phyloP scores from a whole-genome alignment of 2,888 invertebrate species.

The Sicus ferrugineus region DNA sequence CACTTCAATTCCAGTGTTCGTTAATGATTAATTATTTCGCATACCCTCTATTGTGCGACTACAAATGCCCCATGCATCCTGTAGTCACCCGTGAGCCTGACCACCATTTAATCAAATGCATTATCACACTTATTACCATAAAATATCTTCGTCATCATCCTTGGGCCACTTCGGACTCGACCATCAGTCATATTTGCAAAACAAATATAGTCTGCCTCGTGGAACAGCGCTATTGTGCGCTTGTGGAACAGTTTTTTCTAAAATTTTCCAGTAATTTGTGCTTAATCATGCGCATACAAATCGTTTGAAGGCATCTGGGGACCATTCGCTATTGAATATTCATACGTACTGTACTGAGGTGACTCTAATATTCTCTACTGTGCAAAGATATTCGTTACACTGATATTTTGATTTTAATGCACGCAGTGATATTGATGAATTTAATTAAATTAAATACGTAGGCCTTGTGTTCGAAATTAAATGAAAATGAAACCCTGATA shows the following conservation, averaged over 20 bases:
- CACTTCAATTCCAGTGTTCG: neutral
- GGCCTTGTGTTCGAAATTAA: neutral
- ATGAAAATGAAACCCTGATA: neutral
- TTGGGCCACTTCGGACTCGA: slow-evolving; percentile 9
- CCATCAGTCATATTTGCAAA: slow-evolving; percentile 23
- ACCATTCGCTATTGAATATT: neutral
- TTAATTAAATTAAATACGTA: neutral
- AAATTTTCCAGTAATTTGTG: neutral
- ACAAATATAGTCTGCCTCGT: neutral
- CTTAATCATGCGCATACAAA: neutral
- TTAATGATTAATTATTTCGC: slow-evolving; percentile 26
- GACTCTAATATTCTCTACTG: neutral
- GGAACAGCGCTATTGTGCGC: neutral
- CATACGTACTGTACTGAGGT: neutral
- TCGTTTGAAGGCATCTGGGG: neutral
- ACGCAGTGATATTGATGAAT: neutral
- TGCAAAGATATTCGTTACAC: neutral
- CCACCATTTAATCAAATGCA: neutral
- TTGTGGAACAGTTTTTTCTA: neutral
- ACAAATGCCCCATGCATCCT: neutral
- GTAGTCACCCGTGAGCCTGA: neutral
- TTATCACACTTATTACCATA: neutral
- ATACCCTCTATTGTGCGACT: neutral
- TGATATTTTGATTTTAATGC: neutral
- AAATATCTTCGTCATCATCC: slow-evolving; percentile 21